Evolutionary conservation across 2,113 vertebrate species (phyloP).

Genomic region (Narcine bancroftii): DNA sequence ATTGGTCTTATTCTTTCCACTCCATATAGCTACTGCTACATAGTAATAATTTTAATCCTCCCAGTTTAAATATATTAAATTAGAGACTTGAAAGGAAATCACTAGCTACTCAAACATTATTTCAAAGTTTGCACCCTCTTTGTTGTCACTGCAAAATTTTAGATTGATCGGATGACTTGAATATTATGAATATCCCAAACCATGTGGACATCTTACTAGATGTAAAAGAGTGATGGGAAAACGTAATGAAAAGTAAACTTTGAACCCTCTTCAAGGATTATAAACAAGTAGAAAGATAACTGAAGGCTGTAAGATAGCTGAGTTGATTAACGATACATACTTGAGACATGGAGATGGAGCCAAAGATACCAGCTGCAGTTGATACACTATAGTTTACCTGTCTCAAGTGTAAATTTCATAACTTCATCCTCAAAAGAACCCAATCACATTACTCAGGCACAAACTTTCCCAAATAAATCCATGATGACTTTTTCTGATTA

Average conservation of each 20-base stretch:
- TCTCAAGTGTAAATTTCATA: no score
- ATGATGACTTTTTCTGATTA: no score
- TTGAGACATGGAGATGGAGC: background rate
- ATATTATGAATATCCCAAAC: background rate
- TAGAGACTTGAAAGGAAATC: background rate
- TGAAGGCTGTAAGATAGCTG: background rate
- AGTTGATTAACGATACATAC: background rate
- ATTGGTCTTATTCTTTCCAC: no score
- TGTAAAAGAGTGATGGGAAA: background rate
- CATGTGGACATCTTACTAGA: background rate
- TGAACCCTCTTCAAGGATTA: background rate
- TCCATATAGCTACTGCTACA: no score
- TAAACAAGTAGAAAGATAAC: background rate
- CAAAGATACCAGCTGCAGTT: background rate
- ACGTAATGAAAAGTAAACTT: background rate
- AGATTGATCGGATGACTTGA: background rate
- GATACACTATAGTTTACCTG: no score
- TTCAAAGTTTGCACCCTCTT: background rate
- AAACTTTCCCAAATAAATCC: no score
- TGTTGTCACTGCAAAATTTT: background rate
- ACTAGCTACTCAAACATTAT: background rate
- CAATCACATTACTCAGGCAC: no score
- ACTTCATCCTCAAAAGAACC: no score
- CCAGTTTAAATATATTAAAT: background rate
- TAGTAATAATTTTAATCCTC: background rate